phyloP scores from a whole-genome alignment of 2,888 invertebrate species.

The Melanchra persicariae region DNA sequence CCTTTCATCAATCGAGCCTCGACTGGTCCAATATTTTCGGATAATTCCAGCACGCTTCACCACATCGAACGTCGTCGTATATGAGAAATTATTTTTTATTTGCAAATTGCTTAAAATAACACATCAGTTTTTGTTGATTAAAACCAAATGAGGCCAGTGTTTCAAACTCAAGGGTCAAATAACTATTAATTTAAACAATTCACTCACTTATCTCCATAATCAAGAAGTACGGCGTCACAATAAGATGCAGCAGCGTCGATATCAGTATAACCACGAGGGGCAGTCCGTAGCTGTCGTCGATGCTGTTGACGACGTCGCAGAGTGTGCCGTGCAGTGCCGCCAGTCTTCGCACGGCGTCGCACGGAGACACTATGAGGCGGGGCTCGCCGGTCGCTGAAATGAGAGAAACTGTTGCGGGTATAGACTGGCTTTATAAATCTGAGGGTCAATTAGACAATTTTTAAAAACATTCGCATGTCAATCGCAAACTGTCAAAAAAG shows the following conservation, averaged over 20 bases:
- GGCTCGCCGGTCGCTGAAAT: slow-evolving; percentile 80
- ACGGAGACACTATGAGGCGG: slow-evolving; percentile 80
- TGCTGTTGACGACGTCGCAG: slow-evolving; percentile 87
- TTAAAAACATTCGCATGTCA: too few relatives aligned
- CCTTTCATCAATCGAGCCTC: too few relatives aligned
- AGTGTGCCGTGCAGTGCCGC: slow-evolving; percentile 88
- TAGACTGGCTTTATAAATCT: background rate
- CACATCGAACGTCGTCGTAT: too few relatives aligned
- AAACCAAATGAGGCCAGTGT: too few relatives aligned
- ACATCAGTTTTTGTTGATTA: too few relatives aligned
- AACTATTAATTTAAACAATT: too few relatives aligned
- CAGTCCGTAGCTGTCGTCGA: slow-evolving; percentile 89
- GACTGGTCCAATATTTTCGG: too few relatives aligned
- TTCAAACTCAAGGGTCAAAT: too few relatives aligned
- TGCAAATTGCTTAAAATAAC: too few relatives aligned
- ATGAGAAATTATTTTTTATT: too few relatives aligned
- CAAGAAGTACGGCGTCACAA: slow-evolving; percentile 91
- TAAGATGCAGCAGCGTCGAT: slow-evolving; percentile 91
- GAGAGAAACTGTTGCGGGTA: slow-evolving; percentile 38
- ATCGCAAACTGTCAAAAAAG: too few relatives aligned
- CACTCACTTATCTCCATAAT: slow-evolving; percentile 89
- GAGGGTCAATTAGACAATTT: background rate
- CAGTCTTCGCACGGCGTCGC: slow-evolving; percentile 86
- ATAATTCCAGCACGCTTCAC: too few relatives aligned
- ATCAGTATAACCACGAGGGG: slow-evolving; percentile 89